Evolutionary conservation across 92 coral and sea anemone genomes (phyloP).

Genomic region (Isaurus tuberculatus): DNA sequence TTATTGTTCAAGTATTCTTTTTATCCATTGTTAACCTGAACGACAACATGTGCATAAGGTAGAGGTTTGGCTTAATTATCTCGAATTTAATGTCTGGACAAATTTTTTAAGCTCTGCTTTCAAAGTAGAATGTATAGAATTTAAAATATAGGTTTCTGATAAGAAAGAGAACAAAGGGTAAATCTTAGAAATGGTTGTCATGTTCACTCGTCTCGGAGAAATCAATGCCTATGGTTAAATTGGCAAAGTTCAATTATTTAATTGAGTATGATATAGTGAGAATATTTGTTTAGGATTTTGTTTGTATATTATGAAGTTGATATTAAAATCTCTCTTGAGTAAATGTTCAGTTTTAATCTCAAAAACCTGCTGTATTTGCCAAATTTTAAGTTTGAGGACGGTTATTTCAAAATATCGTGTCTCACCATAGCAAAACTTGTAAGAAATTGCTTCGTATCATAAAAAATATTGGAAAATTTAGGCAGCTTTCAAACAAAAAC

Average conservation of each 20-base stretch:
- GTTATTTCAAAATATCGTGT: too few species aligned
- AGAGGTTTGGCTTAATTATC: neutral
- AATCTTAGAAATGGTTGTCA: neutral
- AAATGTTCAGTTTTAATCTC: neutral
- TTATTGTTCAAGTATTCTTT: neutral
- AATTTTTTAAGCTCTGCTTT: neutral
- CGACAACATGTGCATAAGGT: neutral
- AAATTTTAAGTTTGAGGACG: neutral
- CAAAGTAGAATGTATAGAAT: conserved; percentile 8
- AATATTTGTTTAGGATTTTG: neutral
- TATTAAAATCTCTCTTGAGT: neutral
- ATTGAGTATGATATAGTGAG: neutral
- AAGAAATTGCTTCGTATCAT: too few species aligned
- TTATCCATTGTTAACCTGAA: neutral
- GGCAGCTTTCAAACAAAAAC: neutral
- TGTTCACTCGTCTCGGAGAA: neutral
- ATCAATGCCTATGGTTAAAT: neutral
- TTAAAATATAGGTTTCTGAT: neutral
- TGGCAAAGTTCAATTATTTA: conserved; percentile 13
- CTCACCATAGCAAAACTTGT: too few species aligned
- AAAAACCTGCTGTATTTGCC: neutral
- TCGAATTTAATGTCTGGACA: neutral
- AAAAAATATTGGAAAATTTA: too few species aligned
- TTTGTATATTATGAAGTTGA: conserved; percentile 5
- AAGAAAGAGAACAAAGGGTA: neutral